phyloP scores from a whole-genome alignment of 2,888 invertebrate genomes.

The Gandaritis pyraliata region DNA sequence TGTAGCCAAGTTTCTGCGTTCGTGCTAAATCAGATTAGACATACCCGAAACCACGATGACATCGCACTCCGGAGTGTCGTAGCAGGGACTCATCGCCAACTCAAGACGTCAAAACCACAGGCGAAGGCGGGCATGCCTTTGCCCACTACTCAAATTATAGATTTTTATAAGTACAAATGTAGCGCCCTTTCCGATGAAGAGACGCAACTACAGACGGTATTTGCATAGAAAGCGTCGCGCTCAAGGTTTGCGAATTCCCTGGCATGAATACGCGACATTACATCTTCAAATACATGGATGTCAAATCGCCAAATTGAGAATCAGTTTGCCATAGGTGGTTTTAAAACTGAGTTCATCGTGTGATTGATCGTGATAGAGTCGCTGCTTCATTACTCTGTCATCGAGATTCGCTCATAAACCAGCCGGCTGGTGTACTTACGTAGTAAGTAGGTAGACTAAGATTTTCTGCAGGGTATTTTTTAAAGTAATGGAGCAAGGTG shows the following conservation, averaged over 20 bases:
- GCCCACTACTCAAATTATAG: conserved; percentile 53
- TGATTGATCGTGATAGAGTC: conserved; percentile 37
- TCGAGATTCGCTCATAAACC: conserved; percentile 5
- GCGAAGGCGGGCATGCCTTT: conserved; percentile 44
- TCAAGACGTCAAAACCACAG: conserved; percentile 57
- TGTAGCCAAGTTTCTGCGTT: conserved; percentile 55
- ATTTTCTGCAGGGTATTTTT: no score
- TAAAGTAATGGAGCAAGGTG: no score
- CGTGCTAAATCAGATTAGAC: conserved; percentile 57
- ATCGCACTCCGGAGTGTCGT: conserved; percentile 53
- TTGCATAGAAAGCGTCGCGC: conserved; percentile 66
- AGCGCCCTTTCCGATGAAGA: conserved; percentile 64
- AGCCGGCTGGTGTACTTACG: no score
- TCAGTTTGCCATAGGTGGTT: conserved; percentile 58
- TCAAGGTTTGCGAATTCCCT: conserved; percentile 77
- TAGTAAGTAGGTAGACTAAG: no score
- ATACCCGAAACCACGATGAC: conserved; percentile 77
- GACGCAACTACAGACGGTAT: conserved; percentile 66
- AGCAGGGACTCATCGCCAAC: conserved; percentile 65
- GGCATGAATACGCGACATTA: conserved; percentile 73
- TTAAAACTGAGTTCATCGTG: conserved; percentile 46
- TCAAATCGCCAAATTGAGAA: conserved; percentile 70
- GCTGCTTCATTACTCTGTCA: conserved; percentile 19
- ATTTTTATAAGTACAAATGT: conserved; percentile 51
- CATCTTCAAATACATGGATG: conserved; percentile 53